These are phyloP conservation scores for Arnoldichthys spilopterus DNA, from an alignment of 2,797 vertebrate species.

Conservation along the genomic window DNA sequence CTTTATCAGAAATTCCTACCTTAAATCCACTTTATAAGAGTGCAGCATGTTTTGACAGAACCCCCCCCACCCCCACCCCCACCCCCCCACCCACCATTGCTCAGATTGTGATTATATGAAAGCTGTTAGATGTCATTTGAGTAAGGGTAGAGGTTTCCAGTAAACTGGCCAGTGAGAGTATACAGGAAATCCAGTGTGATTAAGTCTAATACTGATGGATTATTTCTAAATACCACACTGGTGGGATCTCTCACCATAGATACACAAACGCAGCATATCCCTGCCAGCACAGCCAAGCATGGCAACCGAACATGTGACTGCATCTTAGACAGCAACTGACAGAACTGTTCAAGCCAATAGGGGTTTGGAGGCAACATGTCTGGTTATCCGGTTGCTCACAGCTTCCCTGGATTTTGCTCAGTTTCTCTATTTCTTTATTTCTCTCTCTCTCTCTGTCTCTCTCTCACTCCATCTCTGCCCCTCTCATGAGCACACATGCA, in stretches of 20 bases:
- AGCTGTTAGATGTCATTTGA: too few species aligned
- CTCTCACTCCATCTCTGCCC: not conserved
- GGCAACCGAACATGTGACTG: not conserved
- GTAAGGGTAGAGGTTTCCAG: not conserved
- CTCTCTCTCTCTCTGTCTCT: not conserved
- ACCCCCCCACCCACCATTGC: too few species aligned
- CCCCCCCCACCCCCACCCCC: too few species aligned
- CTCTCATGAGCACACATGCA: too few species aligned
- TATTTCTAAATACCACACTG: not conserved
- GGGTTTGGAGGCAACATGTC: constrained; percentile 40
- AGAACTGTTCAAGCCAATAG: constrained; percentile 29
- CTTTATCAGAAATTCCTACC: too few species aligned
- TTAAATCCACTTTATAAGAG: too few species aligned
- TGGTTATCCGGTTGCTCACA: constrained; percentile 27
- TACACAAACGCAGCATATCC: not conserved
- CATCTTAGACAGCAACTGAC: constrained; percentile 14
- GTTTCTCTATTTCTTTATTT: not conserved
- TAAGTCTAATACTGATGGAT: not conserved
- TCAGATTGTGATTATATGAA: too few species aligned
- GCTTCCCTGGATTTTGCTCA: constrained; percentile 21
- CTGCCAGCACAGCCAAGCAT: constrained; percentile 1
- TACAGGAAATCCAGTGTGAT: not conserved
- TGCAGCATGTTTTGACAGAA: too few species aligned
- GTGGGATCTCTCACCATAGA: constrained; percentile 9
- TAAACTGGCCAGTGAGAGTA: not conserved